phyloP scores from a whole-genome alignment of 2,113 vertebrate genomes.

The Sarotherodon lohbergeri region DNA sequence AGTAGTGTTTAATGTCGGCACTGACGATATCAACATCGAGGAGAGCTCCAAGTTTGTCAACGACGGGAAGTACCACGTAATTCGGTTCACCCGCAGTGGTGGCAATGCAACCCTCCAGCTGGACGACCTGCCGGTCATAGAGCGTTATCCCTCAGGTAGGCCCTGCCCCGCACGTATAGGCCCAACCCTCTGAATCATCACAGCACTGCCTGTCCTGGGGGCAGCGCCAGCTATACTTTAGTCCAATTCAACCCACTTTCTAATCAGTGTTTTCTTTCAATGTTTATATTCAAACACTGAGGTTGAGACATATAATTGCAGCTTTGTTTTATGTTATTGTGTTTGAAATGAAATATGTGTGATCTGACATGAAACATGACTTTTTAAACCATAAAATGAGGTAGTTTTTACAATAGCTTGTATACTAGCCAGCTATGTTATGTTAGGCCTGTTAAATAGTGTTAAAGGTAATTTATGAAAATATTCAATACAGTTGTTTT shows the following conservation, averaged over 20 bases:
- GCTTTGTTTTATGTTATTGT: slow-evolving; percentile 60
- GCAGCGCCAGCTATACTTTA: slow-evolving; percentile 25
- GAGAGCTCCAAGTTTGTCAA: slow-evolving; percentile 98
- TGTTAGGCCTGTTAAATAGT: slow-evolving; percentile 72
- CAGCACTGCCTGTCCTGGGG: slow-evolving; percentile 22
- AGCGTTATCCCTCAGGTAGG: slow-evolving; percentile 98
- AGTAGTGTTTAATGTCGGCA: slow-evolving; percentile 98
- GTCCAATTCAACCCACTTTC: slow-evolving; percentile 23
- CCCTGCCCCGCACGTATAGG: slow-evolving; percentile 19
- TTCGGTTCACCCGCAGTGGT: slow-evolving; percentile 95
- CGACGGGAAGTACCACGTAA: slow-evolving; percentile 97
- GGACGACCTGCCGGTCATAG: slow-evolving; percentile 96
- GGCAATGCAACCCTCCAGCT: slow-evolving; percentile 98
- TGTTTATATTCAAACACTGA: slow-evolving; percentile 45
- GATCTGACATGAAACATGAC: slow-evolving; percentile 63
- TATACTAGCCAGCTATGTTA: slow-evolving; percentile 53
- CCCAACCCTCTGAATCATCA: slow-evolving; percentile 20
- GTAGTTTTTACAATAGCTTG: slow-evolving; percentile 44
- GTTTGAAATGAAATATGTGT: slow-evolving; percentile 61
- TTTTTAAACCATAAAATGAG: slow-evolving; percentile 72
- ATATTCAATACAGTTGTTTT: slow-evolving; percentile 61
- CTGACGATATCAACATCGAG: slow-evolving; percentile 98
- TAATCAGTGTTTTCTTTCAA: slow-evolving; percentile 39
- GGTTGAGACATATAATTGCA: slow-evolving; percentile 33
- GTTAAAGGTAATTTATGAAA: slow-evolving; percentile 70